These are phyloP conservation scores for Nyctalus aviator DNA, from an alignment of 2,797 vertebrate species.

Conservation along the genomic window DNA sequence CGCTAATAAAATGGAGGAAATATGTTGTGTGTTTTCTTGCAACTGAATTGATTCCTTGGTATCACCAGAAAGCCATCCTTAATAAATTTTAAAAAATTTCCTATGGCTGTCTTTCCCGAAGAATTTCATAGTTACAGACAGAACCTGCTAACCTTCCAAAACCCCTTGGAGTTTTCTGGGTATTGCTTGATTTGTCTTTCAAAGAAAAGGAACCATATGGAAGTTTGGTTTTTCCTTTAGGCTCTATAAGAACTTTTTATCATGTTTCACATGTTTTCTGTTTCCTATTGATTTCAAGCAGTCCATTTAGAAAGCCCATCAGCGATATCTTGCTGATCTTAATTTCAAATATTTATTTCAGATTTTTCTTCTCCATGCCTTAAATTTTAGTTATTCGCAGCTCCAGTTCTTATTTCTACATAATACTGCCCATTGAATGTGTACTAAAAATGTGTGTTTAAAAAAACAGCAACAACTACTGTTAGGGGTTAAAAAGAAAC, in stretches of 20 bases:
- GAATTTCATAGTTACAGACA: slow-evolving; percentile 55
- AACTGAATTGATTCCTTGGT: slow-evolving; percentile 44
- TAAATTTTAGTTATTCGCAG: slow-evolving; percentile 62
- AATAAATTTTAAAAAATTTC: neutral
- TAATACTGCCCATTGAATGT: neutral
- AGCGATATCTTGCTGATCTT: neutral
- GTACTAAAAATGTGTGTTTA: slow-evolving; percentile 16
- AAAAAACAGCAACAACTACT: neutral
- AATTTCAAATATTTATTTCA: slow-evolving; percentile 64
- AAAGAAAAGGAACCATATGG: neutral
- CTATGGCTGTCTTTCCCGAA: slow-evolving; percentile 34
- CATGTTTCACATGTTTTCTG: neutral
- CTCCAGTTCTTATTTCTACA: neutral
- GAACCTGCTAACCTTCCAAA: slow-evolving; percentile 39
- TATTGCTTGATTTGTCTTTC: slow-evolving; percentile 37
- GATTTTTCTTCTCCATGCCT: neutral
- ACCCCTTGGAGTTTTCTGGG: neutral
- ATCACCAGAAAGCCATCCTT: slow-evolving; percentile 13
- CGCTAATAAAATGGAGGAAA: neutral
- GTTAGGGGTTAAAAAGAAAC: neutral
- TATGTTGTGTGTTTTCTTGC: neutral
- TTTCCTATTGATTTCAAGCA: neutral
- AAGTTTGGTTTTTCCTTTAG: neutral
- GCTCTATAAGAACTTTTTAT: neutral
- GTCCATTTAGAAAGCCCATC: neutral